phyloP scores from a whole-genome alignment of 2,113 vertebrate genomes.

The Nibea coibor region DNA sequence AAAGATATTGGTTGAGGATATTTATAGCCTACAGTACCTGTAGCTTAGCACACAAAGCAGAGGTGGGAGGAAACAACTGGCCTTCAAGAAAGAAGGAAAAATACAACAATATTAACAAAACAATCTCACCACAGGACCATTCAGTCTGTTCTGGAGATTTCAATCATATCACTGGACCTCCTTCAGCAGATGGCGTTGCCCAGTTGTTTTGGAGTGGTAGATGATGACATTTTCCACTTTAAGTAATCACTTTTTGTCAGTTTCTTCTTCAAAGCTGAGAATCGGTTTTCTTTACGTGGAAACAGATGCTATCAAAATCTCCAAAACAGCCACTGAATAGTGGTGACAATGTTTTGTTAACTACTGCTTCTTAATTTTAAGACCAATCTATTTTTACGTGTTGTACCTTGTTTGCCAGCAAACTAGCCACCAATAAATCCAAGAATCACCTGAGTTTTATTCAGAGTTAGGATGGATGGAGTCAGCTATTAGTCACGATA shows the following conservation, averaged over 20 bases:
- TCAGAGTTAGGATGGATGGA: not conserved
- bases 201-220: not conserved
- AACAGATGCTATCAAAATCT: not conserved
- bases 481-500: too few relatives aligned
- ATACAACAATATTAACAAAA: not conserved
- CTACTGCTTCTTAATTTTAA: not conserved
- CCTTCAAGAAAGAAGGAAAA: not conserved
- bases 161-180: accelerated
- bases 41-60: not conserved
- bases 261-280: not conserved
- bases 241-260: not conserved
- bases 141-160: not conserved
- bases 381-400: not conserved
- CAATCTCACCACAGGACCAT: not conserved
- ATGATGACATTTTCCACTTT: not conserved
- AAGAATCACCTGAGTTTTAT: not conserved
- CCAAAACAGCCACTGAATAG: not conserved
- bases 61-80: not conserved
- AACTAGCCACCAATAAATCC: not conserved
- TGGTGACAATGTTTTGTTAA: not conserved
- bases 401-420: not conserved
- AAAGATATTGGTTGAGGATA: conserved; percentile 16
- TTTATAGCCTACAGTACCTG: conserved; percentile 1
- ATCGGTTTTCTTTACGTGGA: not conserved
- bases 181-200: not conserved